Base-by-base conservation (phyloP, 2,888 invertebrate genomes). In the Auanema freiburgensis region DNA sequence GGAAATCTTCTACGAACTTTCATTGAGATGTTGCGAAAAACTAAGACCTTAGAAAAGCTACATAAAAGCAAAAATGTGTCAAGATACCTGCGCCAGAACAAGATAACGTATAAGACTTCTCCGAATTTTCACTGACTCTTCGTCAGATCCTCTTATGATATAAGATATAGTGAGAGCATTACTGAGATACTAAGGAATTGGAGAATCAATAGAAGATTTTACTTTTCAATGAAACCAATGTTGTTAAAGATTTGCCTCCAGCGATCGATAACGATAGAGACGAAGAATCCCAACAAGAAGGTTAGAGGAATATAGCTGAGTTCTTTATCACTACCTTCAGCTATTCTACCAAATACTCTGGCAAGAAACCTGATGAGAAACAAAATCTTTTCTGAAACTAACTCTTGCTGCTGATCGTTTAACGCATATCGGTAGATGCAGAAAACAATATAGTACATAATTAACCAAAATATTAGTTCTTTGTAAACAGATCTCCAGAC, bases 11-110 rank as follows among this genome's bases (percentile, higher is more conserved):
- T 59, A 10, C 78, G 62, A 10, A 76, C 77, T 41, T 69, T 67
- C 40, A 78, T 68, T 1, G 78, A 78, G 51, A 78, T 77, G 63
- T 78, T 79, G n/a, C 78, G 70, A 46, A 74, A 78, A n/a, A 74
- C 70, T 4, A 78, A 59, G 18, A 78, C 64, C 66, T 78, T 68
- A 18, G 64, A 40, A 41, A n/a, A 59, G 41, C 3, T 16, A 10
- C 14, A 6, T 57, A 63, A 63, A 51, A 8, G n/a, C n/a, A n/a
- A n/a, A n/a, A n/a, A n/a, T n/a, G n/a, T 46, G 11, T 46, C 23
- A 12, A 16, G n/a, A 21, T 24, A 67, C 67, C 57, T 71, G 72
- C 6, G 72, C 57, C 5, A 72, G 50, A 8, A 64, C 64, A 41
- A 70, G 56, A 52, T 72, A 73, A 10, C 69, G 59, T 14, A 77